Evolutionary conservation across 2,113 vertebrate species (phyloP).

Genomic region (Nannobrachium achirus): DNA sequence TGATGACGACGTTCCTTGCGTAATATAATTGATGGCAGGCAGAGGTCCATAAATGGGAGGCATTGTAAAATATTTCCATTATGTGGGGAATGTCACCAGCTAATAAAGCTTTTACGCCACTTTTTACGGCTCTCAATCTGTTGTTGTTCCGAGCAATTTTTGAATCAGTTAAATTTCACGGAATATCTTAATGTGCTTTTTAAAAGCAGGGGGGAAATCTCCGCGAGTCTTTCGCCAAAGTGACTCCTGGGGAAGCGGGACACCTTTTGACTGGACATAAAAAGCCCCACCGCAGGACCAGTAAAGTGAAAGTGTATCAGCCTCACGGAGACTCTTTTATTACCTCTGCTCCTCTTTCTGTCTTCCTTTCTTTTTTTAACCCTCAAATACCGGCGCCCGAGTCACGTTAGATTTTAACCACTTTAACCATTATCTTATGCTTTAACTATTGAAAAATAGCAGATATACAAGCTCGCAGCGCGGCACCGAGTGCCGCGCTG

Average conservation of each 20-base stretch:
- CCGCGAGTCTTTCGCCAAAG: conserved; percentile 51
- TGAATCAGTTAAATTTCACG: conserved; percentile 65
- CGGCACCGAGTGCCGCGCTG: too few relatives aligned
- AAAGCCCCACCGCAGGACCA: conserved; percentile 51
- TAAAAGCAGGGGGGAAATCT: conserved; percentile 42
- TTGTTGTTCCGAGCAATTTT: conserved; percentile 79
- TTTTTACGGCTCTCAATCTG: conserved; percentile 82
- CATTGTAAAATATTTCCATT: conserved; percentile 86
- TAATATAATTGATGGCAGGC: conserved; percentile 85
- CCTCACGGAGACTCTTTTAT: conserved; percentile 49
- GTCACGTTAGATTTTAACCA: too few relatives aligned
- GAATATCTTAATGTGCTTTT: conserved; percentile 56
- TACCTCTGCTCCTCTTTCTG: conserved; percentile 54
- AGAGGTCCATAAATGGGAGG: conserved; percentile 84
- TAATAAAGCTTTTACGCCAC: conserved; percentile 82
- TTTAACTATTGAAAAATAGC: too few relatives aligned
- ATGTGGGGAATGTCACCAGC: conserved; percentile 82
- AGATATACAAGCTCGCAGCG: too few relatives aligned
- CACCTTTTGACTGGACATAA: conserved; percentile 64
- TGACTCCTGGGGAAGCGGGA: conserved; percentile 43
- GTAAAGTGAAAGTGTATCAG: conserved; percentile 64
- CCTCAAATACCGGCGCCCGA: too few relatives aligned
- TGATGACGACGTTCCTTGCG: conserved; percentile 83
- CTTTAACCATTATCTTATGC: too few relatives aligned
- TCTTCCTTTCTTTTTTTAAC: too few relatives aligned